Evolutionary conservation across 2,888 invertebrate species (phyloP).

Genomic region (Leucoma salicis): DNA sequence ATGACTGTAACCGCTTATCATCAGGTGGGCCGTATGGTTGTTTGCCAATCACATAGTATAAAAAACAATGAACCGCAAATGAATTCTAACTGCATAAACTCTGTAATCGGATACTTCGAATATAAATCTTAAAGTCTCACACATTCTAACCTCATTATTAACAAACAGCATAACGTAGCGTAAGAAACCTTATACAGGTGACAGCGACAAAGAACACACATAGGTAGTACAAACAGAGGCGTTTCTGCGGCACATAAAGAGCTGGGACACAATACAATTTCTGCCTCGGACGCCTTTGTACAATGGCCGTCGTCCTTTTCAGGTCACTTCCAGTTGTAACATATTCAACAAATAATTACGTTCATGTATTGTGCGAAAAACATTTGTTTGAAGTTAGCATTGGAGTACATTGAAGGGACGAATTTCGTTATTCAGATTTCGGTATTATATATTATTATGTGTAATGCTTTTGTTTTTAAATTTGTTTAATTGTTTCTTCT

Average conservation of each 20-base stretch:
- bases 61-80: too few relatives aligned
- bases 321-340: constrained; percentile 71
- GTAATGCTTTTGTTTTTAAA: constrained; percentile 4
- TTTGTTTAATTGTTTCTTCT: background rate
- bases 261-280: constrained; percentile 63
- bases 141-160: constrained; percentile 28
- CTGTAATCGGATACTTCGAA: too few relatives aligned
- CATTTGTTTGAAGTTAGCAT: constrained; percentile 34
- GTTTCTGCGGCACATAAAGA: constrained; percentile 61
- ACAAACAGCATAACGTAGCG: constrained; percentile 28
- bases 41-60: too few relatives aligned
- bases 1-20: too few relatives aligned
- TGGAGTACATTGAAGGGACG: constrained; percentile 13
- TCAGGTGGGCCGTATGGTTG: too few relatives aligned
- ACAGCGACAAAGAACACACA: constrained; percentile 59
- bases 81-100: too few relatives aligned
- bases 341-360: constrained; percentile 68
- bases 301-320: constrained; percentile 69
- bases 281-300: constrained; percentile 66
- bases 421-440: constrained; percentile 4
- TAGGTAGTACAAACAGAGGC: constrained; percentile 47
- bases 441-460: background rate
- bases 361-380: constrained; percentile 48
- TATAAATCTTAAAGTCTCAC: too few relatives aligned
- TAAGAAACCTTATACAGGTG: constrained; percentile 48